Evolutionary conservation across 2,797 vertebrate species (phyloP), one percentile per base, ranked within the genome.

Genomic region (Delichon dasypus): DNA sequence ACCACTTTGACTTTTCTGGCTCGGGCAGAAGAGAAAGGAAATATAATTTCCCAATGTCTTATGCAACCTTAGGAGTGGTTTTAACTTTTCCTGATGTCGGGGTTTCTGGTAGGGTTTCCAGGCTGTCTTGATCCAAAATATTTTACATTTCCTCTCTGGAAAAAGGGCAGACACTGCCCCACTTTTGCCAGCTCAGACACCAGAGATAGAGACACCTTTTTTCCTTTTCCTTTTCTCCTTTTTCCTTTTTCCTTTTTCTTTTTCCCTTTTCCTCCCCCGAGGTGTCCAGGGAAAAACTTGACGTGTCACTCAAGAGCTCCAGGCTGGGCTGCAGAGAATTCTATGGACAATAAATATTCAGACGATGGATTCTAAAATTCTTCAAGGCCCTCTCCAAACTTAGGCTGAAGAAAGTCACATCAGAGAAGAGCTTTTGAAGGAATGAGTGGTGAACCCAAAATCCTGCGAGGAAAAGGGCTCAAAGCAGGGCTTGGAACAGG

Each of bases 191-290:
- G 50, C 38, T 30, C 4, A 5, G 29, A 32, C 40, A 45, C 16
- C 38, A 60, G 27, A n/a, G 29, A 4, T 3, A 12, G 57, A 77
- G 32, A 16, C 15, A 42, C 16, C 40, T 16, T 42, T 42, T 42
- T 42, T 34, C 32, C 30, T 32, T 32, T 10, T 32, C 11, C 51
- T 32, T 30, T 3, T 32, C n/a, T 16, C 40, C 38, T 38, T 11
- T 42, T 42, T 42, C 40, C 40, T 16, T 42, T 42, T 45, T 45
- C 30, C 30, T 32, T 32, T 7, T 22, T 13, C 54, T 22, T 55
- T 5, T 14, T 6, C 5, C 16, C 5, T 53, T 38, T 32, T 11
- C 29, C 22, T 54, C 13, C 29, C 21, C 25, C 2, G 0, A 42
- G 7, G 36, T 26, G 38, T 40, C 29, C 38, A 54, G 16, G 36